Conservation (phyloP, 1,140 invertebrate species). For the Medauroidea extradentata region DNA sequence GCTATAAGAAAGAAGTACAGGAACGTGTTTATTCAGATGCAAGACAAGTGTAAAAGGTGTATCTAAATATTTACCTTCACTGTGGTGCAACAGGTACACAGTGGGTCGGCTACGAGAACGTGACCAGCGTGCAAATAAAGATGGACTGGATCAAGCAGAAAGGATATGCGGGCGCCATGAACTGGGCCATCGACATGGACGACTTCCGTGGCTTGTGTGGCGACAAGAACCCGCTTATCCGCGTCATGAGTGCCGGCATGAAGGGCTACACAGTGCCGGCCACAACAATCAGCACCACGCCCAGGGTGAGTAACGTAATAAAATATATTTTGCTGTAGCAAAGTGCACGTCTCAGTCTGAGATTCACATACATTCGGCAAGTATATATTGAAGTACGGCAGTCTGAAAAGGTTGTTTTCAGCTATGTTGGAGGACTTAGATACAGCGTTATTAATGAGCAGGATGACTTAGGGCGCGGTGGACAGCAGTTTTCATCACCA, state of each 20-base stretch:
- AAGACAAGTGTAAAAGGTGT: too few species aligned
- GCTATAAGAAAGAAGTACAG: too few species aligned
- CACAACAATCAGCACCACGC: conserved; percentile 59
- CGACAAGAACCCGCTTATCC: conserved; percentile 62
- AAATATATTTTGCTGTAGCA: neutral
- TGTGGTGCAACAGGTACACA: conserved; percentile 64
- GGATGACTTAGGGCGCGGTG: too few species aligned
- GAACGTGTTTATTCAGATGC: too few species aligned
- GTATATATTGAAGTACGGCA: too few species aligned
- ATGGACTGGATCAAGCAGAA: conserved; percentile 79
- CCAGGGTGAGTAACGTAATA: conserved; percentile 50
- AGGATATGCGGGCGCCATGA: conserved; percentile 82
- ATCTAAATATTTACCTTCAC: too few species aligned
- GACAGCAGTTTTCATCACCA: too few species aligned
- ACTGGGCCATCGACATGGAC: conserved; percentile 86
- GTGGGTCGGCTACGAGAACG: conserved; percentile 90
- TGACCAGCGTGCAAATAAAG: conserved; percentile 74
- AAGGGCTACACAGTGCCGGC: conserved; percentile 67
- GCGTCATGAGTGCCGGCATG: conserved; percentile 69
- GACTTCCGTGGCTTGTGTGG: conserved; percentile 77
- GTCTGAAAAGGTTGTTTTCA: too few species aligned
- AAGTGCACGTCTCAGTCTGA: neutral
- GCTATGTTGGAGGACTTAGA: too few species aligned
- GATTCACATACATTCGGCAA: too few species aligned
- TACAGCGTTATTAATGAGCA: neutral